phyloP scores from a whole-genome alignment of 1,140 invertebrate species.

The Pararge aegeria region DNA sequence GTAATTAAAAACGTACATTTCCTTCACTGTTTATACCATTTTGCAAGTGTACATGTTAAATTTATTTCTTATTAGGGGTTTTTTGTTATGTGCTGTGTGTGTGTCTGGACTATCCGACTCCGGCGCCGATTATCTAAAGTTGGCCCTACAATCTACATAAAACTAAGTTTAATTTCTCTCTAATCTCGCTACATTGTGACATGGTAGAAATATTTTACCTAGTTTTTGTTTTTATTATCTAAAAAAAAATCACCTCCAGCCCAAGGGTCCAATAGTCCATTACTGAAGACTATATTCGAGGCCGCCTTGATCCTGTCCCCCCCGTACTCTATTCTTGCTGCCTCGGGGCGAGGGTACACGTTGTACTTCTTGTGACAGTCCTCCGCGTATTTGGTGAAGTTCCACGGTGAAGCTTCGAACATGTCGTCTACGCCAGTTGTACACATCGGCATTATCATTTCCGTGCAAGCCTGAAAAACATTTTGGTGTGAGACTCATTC shows the following conservation, averaged over 20 bases:
- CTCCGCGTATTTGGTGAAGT: conserved; percentile 84
- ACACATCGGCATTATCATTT: conserved; percentile 98
- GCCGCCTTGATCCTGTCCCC: conserved; percentile 84
- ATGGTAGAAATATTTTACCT: no score
- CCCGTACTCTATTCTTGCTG: conserved; percentile 89
- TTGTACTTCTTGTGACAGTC: conserved; percentile 86
- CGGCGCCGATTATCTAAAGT: no score
- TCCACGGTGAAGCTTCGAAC: conserved; percentile 89
- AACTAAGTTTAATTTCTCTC: no score
- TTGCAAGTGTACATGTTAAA: no score
- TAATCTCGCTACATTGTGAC: no score
- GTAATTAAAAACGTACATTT: no score
- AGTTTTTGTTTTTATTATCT: not conserved
- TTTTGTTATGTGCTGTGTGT: no score
- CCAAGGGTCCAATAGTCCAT: conserved; percentile 96
- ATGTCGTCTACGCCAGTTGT: conserved; percentile 88
- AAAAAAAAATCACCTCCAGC: conserved; percentile 77
- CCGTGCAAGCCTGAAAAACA: conserved; percentile 89
- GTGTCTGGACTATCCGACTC: no score
- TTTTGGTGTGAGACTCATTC: no score
- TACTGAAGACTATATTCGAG: conserved; percentile 95
- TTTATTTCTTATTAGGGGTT: no score
- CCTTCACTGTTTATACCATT: no score
- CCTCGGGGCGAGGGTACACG: conserved; percentile 83
- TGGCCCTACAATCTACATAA: no score